phyloP scores from a whole-genome alignment of 2,888 invertebrate species.

The Leptopterna dolabrata region DNA sequence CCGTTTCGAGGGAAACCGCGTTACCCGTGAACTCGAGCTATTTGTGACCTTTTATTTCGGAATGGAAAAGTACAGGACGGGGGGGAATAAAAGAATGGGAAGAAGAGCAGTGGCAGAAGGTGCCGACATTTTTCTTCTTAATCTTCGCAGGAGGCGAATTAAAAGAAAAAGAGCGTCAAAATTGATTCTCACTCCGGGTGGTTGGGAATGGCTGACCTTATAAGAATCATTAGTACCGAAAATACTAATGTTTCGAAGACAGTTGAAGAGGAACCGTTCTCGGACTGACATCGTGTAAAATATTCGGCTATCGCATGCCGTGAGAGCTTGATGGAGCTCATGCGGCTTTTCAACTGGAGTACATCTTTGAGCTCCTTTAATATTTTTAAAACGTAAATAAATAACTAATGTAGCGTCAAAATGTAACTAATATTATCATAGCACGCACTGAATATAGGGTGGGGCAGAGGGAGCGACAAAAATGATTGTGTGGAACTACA shows the following conservation, averaged over 20 bases:
- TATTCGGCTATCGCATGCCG: neutral
- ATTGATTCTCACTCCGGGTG: conserved; percentile 29
- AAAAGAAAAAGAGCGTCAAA: neutral
- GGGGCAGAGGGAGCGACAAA: no score
- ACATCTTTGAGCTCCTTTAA: no score
- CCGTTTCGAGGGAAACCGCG: neutral
- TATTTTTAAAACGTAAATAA: no score
- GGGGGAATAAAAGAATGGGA: neutral
- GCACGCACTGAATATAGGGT: no score
- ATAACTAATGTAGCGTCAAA: no score
- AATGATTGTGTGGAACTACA: no score
- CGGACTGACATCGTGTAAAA: neutral
- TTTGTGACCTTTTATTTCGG: neutral
- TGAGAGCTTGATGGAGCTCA: no score
- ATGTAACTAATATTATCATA: no score
- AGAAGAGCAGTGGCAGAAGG: neutral
- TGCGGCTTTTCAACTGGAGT: no score
- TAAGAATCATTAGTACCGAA: neutral
- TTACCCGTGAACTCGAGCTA: neutral
- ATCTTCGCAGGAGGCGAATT: neutral
- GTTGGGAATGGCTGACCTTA: neutral
- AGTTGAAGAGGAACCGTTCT: neutral
- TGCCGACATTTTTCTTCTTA: neutral
- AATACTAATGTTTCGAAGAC: neutral
- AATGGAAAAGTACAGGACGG: neutral